phyloP scores from a whole-genome alignment of 2,888 invertebrate species.

The Spodoptera littoralis region DNA sequence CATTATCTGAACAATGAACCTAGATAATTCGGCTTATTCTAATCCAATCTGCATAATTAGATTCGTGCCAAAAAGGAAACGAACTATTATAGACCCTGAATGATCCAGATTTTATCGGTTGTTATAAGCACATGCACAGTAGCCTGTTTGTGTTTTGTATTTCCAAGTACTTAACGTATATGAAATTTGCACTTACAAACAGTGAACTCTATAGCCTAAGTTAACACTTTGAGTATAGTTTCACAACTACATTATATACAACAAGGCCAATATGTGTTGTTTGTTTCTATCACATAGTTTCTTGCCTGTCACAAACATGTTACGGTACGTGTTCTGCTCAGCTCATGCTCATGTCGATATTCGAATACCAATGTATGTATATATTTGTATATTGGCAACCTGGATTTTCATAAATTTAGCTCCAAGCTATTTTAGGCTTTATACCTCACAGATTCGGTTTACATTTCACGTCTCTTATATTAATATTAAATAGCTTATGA shows the following conservation, averaged over 20 bases:
- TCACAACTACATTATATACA: neutral
- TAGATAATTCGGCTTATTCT: constrained; percentile 51
- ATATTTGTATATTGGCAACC: constrained; percentile 26
- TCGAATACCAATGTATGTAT: constrained; percentile 21
- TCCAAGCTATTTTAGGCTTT: constrained; percentile 44
- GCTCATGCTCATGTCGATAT: constrained; percentile 52
- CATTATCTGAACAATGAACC: constrained; percentile 71
- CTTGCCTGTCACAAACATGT: constrained; percentile 50
- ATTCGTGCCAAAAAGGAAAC: constrained; percentile 43
- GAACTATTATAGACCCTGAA: constrained; percentile 23
- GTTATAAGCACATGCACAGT: constrained; percentile 21
- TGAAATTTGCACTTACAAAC: neutral
- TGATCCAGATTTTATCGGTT: constrained; percentile 38
- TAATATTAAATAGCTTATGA: constrained; percentile 46
- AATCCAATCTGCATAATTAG: constrained; percentile 51
- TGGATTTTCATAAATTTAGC: constrained; percentile 24
- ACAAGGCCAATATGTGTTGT: neutral
- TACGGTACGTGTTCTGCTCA: constrained; percentile 52
- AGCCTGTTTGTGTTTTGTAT: constrained; percentile 13
- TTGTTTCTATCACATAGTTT: constrained; percentile 5
- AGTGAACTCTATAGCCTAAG: constrained; percentile 2
- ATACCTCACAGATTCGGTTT: constrained; percentile 30
- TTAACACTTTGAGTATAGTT: constrained; percentile 1
- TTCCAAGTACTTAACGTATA: constrained; percentile 33
- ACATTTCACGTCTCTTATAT: constrained; percentile 7